Evolutionary conservation across 2,797 vertebrate genomes (phyloP).

Genomic region (Galagoides demidoff): DNA sequence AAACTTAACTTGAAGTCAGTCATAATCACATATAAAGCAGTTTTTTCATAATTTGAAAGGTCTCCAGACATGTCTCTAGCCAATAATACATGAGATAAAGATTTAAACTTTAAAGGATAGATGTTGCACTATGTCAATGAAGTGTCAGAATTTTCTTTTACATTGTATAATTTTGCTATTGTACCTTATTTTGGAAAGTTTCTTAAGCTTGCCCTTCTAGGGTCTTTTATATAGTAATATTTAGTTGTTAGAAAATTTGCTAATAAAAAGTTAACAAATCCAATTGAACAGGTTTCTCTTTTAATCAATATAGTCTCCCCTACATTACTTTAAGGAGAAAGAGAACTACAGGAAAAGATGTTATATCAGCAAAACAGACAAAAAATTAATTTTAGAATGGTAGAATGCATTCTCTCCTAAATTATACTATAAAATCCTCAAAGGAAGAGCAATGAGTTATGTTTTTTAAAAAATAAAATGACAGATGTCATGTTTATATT

Average conservation of each 20-base stretch:
- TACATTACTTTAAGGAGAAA: neutral
- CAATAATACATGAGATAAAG: neutral
- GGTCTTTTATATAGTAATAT: neutral
- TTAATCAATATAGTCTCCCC: neutral
- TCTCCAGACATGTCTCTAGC: neutral
- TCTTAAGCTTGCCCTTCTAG: neutral
- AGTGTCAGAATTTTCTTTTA: neutral
- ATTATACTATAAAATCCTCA: neutral
- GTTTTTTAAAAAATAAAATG: neutral
- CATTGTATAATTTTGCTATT: neutral
- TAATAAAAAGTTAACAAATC: constrained; percentile 33
- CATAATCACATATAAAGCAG: neutral
- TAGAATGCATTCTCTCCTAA: neutral
- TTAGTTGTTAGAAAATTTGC: neutral
- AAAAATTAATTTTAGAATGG: neutral
- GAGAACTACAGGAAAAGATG: neutral
- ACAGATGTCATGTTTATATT: neutral
- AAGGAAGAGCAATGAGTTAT: neutral
- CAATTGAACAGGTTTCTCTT: neutral
- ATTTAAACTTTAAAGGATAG: neutral
- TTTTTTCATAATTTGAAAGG: neutral
- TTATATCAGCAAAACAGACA: neutral
- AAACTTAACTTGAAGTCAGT: neutral
- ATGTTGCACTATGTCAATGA: neutral
- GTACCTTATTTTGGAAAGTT: constrained; percentile 18